A percentile compares a stretch with the other conserved stretches of the same genome.
phyloP scores from a whole-genome alignment of 1,140 invertebrate species.

The Diorhabda carinulata region DNA sequence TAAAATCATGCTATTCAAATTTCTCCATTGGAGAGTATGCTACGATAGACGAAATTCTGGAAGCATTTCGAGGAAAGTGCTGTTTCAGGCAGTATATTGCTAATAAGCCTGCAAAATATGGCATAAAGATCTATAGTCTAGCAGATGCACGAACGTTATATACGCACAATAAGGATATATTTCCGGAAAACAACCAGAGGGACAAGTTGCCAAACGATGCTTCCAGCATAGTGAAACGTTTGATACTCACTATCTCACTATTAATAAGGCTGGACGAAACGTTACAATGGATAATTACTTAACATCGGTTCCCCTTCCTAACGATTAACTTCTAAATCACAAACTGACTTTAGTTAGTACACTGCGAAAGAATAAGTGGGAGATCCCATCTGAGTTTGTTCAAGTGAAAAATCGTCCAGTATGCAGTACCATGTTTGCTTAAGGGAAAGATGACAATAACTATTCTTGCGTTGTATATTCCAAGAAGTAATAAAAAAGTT shows the following conservation, averaged over 20 bases:
- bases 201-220: no score
- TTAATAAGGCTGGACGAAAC: conserved; percentile 1
- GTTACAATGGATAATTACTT: conserved; percentile 10
- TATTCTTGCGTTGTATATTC: neutral
- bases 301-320: conserved; percentile 4
- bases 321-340: neutral
- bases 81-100: conserved; percentile 42
- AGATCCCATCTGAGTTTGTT: no score
- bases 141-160: conserved; percentile 34
- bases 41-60: no score
- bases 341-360: no score
- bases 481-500: no score
- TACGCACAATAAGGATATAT: conserved; percentile 43
- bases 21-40: no score
- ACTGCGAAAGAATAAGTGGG: no score
- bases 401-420: neutral
- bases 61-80: conserved; percentile 22
- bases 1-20: no score
- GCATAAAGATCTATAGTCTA: conserved; percentile 13
- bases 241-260: conserved; percentile 31
- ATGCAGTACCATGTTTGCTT: conserved; percentile 13
- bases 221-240: no score
- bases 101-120: conserved; percentile 17
- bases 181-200: conserved; percentile 22
- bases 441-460: neutral